These are phyloP conservation scores for Phorcus lineatus DNA, from an alignment of 2,888 invertebrate species.

Conservation along the genomic window DNA sequence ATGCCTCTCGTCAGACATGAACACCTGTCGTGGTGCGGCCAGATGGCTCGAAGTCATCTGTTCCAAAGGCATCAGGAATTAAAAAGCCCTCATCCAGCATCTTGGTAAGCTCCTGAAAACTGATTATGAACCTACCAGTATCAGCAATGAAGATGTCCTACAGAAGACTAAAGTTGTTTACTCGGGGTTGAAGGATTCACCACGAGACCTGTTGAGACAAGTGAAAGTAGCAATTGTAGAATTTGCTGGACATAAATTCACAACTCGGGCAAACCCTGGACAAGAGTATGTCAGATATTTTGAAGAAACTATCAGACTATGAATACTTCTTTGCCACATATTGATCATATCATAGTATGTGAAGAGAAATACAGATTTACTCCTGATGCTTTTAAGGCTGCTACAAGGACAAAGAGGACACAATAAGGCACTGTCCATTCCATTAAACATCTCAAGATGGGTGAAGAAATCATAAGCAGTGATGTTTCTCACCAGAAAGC, in stretches of 20 bases:
- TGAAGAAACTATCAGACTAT: conserved; percentile 27
- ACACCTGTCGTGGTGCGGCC: conserved; percentile 39
- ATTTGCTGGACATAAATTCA: conserved; percentile 42
- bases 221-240: conserved; percentile 22
- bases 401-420: not conserved
- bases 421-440: not conserved
- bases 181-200: not conserved
- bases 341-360: conserved; percentile 34
- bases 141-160: not conserved
- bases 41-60: conserved; percentile 35
- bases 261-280: conserved; percentile 20
- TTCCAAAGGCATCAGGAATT: not conserved
- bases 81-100: no score
- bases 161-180: not conserved
- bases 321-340: conserved; percentile 15
- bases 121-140: no score
- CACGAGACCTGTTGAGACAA: not conserved
- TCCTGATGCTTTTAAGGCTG: not conserved
- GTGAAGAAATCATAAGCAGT: not conserved
- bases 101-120: no score
- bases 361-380: conserved; percentile 41
- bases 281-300: conserved; percentile 37
- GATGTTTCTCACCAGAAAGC: not conserved
- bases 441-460: not conserved
- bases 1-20: conserved; percentile 32